These are phyloP conservation scores for Spondyliosoma cantharus DNA, from an alignment of 2,797 vertebrate genomes.

Conservation along the genomic window DNA sequence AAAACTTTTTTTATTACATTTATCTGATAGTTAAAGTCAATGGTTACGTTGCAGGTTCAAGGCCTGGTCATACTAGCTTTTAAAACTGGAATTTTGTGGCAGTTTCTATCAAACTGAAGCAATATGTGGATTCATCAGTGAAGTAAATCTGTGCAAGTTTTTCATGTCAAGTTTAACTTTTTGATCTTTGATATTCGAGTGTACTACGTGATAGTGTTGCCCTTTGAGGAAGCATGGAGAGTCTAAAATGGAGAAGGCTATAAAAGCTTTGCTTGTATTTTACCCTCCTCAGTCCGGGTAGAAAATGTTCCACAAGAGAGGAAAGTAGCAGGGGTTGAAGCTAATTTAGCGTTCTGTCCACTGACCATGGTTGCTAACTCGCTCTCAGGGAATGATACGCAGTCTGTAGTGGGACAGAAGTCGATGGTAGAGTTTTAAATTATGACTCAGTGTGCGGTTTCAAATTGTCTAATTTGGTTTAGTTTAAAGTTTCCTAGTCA, in stretches of 20 bases:
- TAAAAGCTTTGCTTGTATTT: background rate
- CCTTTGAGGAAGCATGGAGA: background rate
- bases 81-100: background rate
- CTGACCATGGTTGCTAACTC: too few species aligned
- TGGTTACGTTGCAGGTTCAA: background rate
- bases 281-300: background rate
- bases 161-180: background rate
- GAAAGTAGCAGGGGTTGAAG: background rate
- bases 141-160: background rate
- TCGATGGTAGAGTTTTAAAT: background rate
- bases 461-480: background rate
- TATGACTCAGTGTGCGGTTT: background rate
- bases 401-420: background rate
- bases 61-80: background rate
- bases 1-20: background rate
- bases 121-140: background rate
- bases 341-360: too few species aligned
- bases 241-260: background rate
- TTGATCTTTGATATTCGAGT: background rate
- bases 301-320: conserved; percentile 2
- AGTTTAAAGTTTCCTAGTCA: background rate
- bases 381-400: background rate
- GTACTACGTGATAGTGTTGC: background rate
- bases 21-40: background rate
- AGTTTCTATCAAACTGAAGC: background rate